These are phyloP conservation scores for Hirtodrosophila duncani DNA, from an alignment of 2,888 invertebrate species.

Conservation along the genomic window DNA sequence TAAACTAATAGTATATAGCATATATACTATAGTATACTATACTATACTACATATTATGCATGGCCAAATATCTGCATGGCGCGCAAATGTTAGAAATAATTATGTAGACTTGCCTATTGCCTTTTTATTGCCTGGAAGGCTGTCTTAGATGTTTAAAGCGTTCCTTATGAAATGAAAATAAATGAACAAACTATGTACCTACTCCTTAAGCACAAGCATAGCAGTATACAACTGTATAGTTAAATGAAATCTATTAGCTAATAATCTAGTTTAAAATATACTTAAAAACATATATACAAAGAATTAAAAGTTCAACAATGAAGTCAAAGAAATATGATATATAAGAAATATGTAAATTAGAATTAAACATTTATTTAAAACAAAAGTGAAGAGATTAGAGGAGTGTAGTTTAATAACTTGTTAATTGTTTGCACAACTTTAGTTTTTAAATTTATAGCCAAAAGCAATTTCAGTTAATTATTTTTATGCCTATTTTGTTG, in stretches of 20 bases:
- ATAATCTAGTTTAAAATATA: constrained; percentile 59
- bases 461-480: constrained; percentile 6
- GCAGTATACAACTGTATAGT: too few species aligned
- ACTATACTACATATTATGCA: too few species aligned
- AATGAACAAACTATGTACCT: constrained; percentile 31
- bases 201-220: constrained; percentile 35
- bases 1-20: too few species aligned
- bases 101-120: constrained; percentile 62
- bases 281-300: constrained; percentile 20
- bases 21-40: too few species aligned
- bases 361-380: constrained; percentile 49
- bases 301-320: constrained; percentile 20
- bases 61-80: too few species aligned
- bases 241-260: constrained; percentile 44
- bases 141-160: constrained; percentile 53
- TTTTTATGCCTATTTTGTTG: constrained; percentile 28
- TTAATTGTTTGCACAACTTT: constrained; percentile 26
- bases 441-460: constrained; percentile 19
- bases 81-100: too few species aligned
- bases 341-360: constrained; percentile 37
- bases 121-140: constrained; percentile 56
- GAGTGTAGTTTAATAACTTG: constrained; percentile 14
- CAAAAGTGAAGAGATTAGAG: constrained; percentile 14
- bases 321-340: too few species aligned
- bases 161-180: constrained; percentile 50